Conservation (phyloP, 2,797 vertebrate genomes). For the Ambastaia sidthimunki region DNA sequence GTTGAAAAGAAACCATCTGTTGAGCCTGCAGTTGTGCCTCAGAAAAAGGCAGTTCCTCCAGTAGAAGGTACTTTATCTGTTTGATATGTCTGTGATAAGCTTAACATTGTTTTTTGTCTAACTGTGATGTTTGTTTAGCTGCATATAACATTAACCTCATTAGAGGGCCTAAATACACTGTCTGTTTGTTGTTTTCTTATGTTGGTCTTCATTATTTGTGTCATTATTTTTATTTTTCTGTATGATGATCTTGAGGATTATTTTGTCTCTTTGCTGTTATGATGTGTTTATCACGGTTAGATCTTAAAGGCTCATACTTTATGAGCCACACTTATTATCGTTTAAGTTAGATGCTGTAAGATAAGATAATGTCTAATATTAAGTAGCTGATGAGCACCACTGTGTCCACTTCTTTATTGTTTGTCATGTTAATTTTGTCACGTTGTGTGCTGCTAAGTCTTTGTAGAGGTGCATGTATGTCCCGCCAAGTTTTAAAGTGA, state of each 20-base stretch:
- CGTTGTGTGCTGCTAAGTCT: not conserved
- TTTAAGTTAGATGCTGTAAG: not conserved
- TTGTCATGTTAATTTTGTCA: constrained; percentile 6
- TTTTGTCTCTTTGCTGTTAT: not conserved
- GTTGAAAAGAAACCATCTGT: constrained; percentile 64
- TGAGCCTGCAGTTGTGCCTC: constrained; percentile 22
- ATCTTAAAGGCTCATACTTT: not conserved
- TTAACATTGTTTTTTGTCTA: constrained; percentile 12
- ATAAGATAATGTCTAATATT: not conserved
- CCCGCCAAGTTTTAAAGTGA: constrained; percentile 3
- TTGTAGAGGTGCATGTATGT: not conserved
- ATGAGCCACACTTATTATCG: not conserved
- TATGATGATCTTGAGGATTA: not conserved
- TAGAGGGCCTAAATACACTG: constrained; percentile 7
- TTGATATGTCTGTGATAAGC: constrained; percentile 35
- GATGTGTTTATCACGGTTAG: not conserved
- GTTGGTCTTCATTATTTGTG: not conserved
- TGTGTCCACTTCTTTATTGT: not conserved
- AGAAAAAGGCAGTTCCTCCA: constrained; percentile 74
- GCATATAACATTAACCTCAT: not conserved
- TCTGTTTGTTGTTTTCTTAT: not conserved
- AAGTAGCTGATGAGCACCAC: not conserved
- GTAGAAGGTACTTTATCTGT: constrained; percentile 75
- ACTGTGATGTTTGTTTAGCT: constrained; percentile 36
- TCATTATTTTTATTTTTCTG: not conserved